Percentiles rank a stretch among this genome's conserved stretches.
phyloP scores from a whole-genome alignment of 2,888 invertebrate genomes.

The Sarcophaga carnaria region DNA sequence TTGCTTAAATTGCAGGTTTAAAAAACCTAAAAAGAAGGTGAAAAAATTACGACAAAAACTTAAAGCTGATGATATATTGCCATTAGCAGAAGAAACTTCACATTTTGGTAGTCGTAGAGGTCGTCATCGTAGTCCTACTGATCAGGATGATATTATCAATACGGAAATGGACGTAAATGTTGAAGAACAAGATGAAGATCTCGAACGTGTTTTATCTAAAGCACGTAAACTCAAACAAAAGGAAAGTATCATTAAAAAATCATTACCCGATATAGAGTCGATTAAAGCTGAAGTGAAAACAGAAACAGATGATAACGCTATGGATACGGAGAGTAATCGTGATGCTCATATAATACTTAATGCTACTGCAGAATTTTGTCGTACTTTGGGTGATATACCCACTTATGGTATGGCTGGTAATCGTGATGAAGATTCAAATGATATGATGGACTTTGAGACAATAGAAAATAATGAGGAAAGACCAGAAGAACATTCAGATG shows the following conservation, averaged over 20 bases:
- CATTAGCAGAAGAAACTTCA: constrained; percentile 77
- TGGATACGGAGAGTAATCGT: constrained; percentile 76
- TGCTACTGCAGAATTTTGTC: constrained; percentile 97
- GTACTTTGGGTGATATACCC: constrained; percentile 97
- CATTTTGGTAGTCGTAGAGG: constrained; percentile 79
- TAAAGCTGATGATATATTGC: constrained; percentile 88
- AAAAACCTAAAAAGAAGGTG: constrained; percentile 90
- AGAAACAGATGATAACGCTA: constrained; percentile 75
- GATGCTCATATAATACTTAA: constrained; percentile 90
- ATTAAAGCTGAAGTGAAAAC: constrained; percentile 83
- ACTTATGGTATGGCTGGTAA: constrained; percentile 96
- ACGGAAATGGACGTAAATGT: constrained; percentile 81
- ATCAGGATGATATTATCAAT: constrained; percentile 83
- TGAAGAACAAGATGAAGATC: constrained; percentile 86
- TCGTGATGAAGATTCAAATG: constrained; percentile 89
- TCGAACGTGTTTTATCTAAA: constrained; percentile 88
- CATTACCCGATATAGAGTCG: constrained; percentile 78
- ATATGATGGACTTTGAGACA: constrained; percentile 83
- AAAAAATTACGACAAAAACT: constrained; percentile 87
- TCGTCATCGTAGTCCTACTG: constrained; percentile 76
- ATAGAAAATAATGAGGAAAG: constrained; percentile 80
- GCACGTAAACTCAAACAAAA: constrained; percentile 87
- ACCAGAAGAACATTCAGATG: constrained; percentile 70
- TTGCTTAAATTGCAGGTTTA: constrained; percentile 84
- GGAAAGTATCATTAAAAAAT: constrained; percentile 79